Base-by-base conservation (phyloP, 2,888 invertebrate species). In the Poecilobothrus nobilitatus region DNA sequence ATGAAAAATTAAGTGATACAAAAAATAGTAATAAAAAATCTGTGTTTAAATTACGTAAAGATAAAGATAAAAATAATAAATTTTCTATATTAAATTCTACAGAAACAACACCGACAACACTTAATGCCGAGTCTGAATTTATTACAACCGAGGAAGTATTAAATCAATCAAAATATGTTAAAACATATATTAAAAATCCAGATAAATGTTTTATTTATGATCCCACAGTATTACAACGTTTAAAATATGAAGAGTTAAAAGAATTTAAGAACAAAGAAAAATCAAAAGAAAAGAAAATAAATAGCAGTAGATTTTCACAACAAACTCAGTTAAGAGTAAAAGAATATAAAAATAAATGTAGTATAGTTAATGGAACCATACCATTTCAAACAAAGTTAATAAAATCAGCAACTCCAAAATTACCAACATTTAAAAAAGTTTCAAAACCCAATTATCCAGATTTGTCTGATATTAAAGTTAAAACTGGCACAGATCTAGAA, bases 121-220 rank as follows among this genome's bases (percentile, higher is more conserved):
- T 69, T 75, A 27, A 27, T 27, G 4, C 78, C 78, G 72, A 74
- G 10, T 67, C 68, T n/a, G 81, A 81, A 12, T 80, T 74, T 64
- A 74, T 81, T n/a, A 79, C 81, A 41, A 82, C 79, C 4, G 82
- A 82, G 70, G 80, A 82, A 37, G 81, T 82, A 10, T 74, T 82
- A 4, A 80, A 80, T 21, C 80, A 82, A 70, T 82, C 82, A 20
- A 82, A 82, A 73, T 82, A 79, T 75, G 82, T 82, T 2, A 81
- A 80, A 70, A 82, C 82, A 0, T 82, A 82, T 67, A 79, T 82
- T 44, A 81, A 81, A 72, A 81, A 82, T 75, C 82, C 82, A 1
- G 82, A 82, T 74, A 76, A 79, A 20, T 78, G 77, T 69, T 81
- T 82, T 67, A 78, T 77, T n/a, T 82, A 81, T 70, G 81, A 82